phyloP scores from a whole-genome alignment of 2,888 invertebrate genomes.

The Sphinx pinastri region DNA sequence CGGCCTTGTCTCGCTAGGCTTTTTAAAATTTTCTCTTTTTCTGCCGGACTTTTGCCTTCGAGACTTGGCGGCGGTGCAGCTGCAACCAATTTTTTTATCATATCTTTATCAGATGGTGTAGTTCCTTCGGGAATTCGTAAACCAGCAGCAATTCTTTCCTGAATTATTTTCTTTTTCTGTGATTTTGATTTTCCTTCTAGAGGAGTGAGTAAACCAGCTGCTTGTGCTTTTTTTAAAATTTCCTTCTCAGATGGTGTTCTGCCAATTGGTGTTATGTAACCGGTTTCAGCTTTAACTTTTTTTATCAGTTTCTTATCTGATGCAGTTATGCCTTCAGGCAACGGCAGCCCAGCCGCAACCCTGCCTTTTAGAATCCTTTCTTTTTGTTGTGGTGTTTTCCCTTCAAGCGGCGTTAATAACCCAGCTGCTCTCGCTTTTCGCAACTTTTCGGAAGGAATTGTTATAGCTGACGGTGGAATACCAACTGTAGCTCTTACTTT shows the following conservation, averaged over 20 bases:
- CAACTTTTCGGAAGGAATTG: slow-evolving; percentile 38
- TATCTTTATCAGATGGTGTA: slow-evolving; percentile 43
- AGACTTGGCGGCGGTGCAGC: slow-evolving; percentile 37
- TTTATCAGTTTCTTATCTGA: slow-evolving; percentile 36
- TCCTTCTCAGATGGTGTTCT: slow-evolving; percentile 25
- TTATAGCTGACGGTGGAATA: slow-evolving; percentile 30
- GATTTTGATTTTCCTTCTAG: slow-evolving; percentile 43
- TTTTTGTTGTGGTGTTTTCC: slow-evolving; percentile 43
- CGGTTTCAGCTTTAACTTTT: slow-evolving; percentile 33
- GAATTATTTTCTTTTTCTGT: slow-evolving; percentile 48
- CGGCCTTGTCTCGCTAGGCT: slow-evolving; percentile 25
- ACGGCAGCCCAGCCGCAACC: slow-evolving; percentile 37
- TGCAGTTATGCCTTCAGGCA: slow-evolving; percentile 35
- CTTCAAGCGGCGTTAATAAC: slow-evolving; percentile 44
- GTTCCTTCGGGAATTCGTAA: slow-evolving; percentile 48
- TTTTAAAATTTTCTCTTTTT: slow-evolving; percentile 44
- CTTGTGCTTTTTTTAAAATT: slow-evolving; percentile 44
- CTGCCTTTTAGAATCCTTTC: slow-evolving; percentile 41
- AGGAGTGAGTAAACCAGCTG: slow-evolving; percentile 46
- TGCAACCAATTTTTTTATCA: slow-evolving; percentile 37
- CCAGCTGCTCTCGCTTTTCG: slow-evolving; percentile 44
- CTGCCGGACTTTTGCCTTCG: slow-evolving; percentile 39
- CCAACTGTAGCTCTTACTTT: slow-evolving; percentile 37
- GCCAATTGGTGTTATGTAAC: slow-evolving; percentile 11
- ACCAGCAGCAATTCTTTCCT: slow-evolving; percentile 39